Base-by-base conservation (phyloP, 2,797 vertebrate genomes). In the Microctenopoma lineatum region DNA sequence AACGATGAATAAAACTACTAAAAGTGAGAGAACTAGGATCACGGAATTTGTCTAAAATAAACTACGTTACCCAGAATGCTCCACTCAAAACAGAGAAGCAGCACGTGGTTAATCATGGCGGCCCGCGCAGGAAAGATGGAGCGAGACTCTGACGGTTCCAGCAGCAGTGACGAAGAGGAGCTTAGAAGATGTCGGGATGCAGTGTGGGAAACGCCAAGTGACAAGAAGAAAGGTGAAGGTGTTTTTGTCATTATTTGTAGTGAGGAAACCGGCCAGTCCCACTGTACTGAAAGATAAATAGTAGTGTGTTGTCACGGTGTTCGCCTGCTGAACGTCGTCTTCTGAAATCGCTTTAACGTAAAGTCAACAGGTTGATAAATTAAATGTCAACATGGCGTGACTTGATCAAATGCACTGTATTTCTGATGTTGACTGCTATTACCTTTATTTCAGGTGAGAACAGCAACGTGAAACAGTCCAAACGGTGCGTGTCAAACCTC, bases 151-250 rank as follows among this genome's bases (percentile, higher is more conserved):
- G 73, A 47, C 0, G 82, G 81, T 1, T 90, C 90, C 0, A 92
- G 91, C 54, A 93, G 91, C 21, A 89, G 88, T 4, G 93, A 94
- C 27, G 92, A 94, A 4, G 94, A 93, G 34, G 82, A 51, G 18
- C 36, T 90, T 0, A 85, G 75, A 25, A 83, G 84, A 46, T 87
- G 93, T 44, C 89, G 76, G 71, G 94, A 95, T 74, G 94, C 94
- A 0, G 88, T 93, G 10, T 96, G 94, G 95, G 86, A 86, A 7
- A 52, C 53, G 1, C 44, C 25, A 13, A 0, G 4, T 1, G 18
- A 9, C 9, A 44, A 18, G 1, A 46, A 12, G 0, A 60, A 58
- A 84, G 89, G 90, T 92, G 39, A 68, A 39, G 0, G 29, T 6
- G 12, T 3, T 0, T 5, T 21, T 27, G 1, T 0, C 0, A 0